A percentile compares a stretch with the other conserved stretches of the same genome.
phyloP scores from a whole-genome alignment of 2,888 invertebrate species.

The Melipona beecheii region DNA sequence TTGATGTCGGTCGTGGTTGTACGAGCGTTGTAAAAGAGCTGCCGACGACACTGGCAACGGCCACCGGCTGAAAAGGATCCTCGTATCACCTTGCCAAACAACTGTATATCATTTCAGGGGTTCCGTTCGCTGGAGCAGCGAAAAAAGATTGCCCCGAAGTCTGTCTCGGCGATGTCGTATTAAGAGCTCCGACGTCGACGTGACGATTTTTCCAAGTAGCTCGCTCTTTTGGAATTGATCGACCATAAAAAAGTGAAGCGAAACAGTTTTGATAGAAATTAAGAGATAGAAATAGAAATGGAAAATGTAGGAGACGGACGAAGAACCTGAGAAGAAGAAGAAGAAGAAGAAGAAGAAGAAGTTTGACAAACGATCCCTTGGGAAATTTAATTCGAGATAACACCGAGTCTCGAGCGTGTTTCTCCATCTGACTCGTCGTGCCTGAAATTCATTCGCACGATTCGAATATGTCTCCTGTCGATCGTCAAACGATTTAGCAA shows the following conservation, averaged over 20 bases:
- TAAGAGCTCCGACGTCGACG: neutral
- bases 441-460: no score
- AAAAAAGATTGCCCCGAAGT: slow-evolving; percentile 9
- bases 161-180: neutral
- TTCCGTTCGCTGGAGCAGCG: neutral
- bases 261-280: neutral
- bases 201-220: neutral
- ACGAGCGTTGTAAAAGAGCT: slow-evolving; percentile 65
- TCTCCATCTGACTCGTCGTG: neutral
- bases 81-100: slow-evolving; percentile 57
- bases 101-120: slow-evolving; percentile 49
- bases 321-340: no score
- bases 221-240: neutral
- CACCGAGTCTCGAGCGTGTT: neutral
- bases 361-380: neutral
- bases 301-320: no score
- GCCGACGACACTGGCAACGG: slow-evolving; percentile 62
- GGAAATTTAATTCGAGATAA: neutral
- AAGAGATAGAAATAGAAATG: neutral
- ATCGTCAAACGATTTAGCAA: neutral
- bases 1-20: slow-evolving; percentile 67
- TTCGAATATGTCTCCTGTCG: neutral
- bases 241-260: neutral
- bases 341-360: neutral
- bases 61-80: slow-evolving; percentile 64